Conservation (phyloP, 2,113 vertebrate genomes). For the Aldabrachelys gigantea region DNA sequence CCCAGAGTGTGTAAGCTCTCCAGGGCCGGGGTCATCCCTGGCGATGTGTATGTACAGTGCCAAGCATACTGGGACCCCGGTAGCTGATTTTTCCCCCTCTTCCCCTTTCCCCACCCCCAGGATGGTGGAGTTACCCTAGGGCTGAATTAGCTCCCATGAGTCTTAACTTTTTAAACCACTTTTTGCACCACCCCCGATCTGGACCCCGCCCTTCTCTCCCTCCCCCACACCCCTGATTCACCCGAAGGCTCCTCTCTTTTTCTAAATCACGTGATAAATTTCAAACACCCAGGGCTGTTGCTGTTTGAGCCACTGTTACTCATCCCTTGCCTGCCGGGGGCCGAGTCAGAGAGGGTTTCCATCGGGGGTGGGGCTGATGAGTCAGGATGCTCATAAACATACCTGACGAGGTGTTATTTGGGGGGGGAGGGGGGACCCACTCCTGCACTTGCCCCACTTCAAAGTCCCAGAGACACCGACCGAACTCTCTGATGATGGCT, state of each 20-base stretch:
- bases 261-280: conserved; percentile 53
- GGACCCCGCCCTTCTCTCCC: too few relatives aligned
- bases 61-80: background rate
- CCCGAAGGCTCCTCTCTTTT: background rate
- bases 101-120: too few relatives aligned
- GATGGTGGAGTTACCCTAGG: background rate
- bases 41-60: background rate
- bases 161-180: background rate
- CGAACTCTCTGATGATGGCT: background rate
- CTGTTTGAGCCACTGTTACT: conserved; percentile 13
- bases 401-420: background rate
- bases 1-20: too few relatives aligned
- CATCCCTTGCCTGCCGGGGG: background rate
- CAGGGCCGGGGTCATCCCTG: background rate
- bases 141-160: background rate
- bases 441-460: background rate
- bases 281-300: background rate
- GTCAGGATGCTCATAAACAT: background rate
- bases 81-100: background rate
- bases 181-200: background rate
- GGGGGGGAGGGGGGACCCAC: background rate
- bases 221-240: background rate
- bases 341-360: background rate
- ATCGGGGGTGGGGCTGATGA: conserved; percentile 45
- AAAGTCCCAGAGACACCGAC: background rate